Conservation (phyloP, 2,888 invertebrate species). For the Mesopsocus fuscifrons region DNA sequence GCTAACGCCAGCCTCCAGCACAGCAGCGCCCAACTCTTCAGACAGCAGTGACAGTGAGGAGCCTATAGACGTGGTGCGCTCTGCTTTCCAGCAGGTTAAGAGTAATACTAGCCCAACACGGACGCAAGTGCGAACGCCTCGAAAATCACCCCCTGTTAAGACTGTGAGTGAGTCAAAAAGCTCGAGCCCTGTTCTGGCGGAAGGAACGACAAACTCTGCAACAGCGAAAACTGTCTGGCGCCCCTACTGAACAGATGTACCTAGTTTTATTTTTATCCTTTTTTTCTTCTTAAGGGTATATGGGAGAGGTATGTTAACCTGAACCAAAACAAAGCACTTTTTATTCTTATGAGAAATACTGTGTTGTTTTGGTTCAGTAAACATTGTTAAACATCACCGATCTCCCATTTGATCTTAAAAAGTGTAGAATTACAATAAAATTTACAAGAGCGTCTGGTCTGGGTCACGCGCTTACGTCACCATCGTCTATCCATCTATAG, state of each 20-base stretch:
- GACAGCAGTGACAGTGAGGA: constrained; percentile 45
- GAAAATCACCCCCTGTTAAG: constrained; percentile 1
- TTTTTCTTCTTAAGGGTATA: too few species aligned
- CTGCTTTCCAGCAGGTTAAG: constrained; percentile 47
- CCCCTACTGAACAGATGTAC: constrained; percentile 43
- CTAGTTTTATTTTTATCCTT: too few species aligned
- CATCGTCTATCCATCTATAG: too few species aligned
- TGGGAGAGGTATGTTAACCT: too few species aligned
- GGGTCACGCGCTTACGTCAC: too few species aligned
- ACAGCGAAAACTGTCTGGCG: constrained; percentile 52
- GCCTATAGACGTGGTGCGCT: constrained; percentile 54
- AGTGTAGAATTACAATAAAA: too few species aligned
- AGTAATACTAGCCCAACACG: constrained; percentile 29
- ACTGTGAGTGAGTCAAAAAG: background rate
- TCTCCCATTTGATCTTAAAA: too few species aligned
- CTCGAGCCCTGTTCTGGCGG: background rate
- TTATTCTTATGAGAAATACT: too few species aligned
- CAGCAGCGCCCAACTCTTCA: constrained; percentile 28
- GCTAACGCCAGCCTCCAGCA: constrained; percentile 24
- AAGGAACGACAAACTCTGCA: constrained; percentile 16
- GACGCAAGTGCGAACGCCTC: constrained; percentile 31
- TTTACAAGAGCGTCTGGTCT: too few species aligned
- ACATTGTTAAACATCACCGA: too few species aligned
- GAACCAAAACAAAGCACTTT: too few species aligned
- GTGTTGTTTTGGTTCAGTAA: too few species aligned